Conservation (phyloP, 2,888 invertebrate species). For the Xanthostigma xanthostigma region DNA sequence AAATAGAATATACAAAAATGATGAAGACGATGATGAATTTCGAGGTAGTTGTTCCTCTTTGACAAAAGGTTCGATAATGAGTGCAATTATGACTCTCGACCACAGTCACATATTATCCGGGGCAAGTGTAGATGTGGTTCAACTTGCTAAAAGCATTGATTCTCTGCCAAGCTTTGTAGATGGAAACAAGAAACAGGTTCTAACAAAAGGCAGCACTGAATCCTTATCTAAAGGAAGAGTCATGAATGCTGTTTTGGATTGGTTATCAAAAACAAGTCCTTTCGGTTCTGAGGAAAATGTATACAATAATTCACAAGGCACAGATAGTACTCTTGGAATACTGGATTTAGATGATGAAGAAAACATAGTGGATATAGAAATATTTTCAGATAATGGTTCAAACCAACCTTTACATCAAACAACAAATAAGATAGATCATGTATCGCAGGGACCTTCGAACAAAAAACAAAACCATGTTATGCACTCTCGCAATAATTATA, state of each 20-base stretch:
- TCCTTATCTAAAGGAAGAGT: constrained; percentile 21
- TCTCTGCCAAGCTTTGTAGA: too few relatives aligned
- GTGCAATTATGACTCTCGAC: constrained; percentile 22
- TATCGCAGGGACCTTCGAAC: too few relatives aligned
- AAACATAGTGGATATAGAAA: background rate
- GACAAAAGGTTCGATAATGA: constrained; percentile 19
- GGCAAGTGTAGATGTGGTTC: too few relatives aligned
- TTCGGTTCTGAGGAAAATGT: constrained; percentile 21
- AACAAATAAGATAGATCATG: too few relatives aligned
- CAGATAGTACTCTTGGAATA: background rate
- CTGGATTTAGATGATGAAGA: background rate
- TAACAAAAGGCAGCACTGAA: too few relatives aligned
- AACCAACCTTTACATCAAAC: too few relatives aligned
- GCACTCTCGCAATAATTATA: background rate
- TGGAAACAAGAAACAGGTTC: too few relatives aligned
- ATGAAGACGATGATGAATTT: too few relatives aligned
- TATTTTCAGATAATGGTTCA: too few relatives aligned
- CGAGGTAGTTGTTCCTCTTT: background rate
- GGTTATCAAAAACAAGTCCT: constrained; percentile 24
- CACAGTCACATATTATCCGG: constrained; percentile 9
- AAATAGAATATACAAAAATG: too few relatives aligned
- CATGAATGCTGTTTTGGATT: constrained; percentile 25
- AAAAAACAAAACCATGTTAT: too few relatives aligned
- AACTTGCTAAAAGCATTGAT: too few relatives aligned
- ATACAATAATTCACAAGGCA: constrained; percentile 11